Conservation (phyloP, 2,888 invertebrate species). For the Halocaridina rubra region DNA sequence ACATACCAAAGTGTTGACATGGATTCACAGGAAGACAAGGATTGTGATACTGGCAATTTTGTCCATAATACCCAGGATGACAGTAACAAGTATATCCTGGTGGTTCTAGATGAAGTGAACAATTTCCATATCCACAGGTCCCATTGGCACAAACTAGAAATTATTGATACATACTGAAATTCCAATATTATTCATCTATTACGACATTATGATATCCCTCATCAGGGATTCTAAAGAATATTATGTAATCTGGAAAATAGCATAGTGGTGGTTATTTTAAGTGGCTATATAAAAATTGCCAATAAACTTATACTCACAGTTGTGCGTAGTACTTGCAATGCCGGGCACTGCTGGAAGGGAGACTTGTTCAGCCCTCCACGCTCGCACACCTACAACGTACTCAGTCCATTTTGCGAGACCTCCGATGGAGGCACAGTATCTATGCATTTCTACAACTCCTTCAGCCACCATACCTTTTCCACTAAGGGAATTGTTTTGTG, state of each 20-base stretch:
- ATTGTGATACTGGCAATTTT: conserved; percentile 29
- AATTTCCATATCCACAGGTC: conserved; percentile 20
- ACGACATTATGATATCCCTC: too few species aligned
- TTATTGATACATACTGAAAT: too few species aligned
- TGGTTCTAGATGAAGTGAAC: conserved; percentile 3
- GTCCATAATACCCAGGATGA: conserved; percentile 16
- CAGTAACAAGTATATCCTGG: conserved; percentile 38
- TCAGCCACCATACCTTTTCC: background rate
- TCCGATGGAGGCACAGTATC: conserved; percentile 26
- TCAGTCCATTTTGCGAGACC: conserved; percentile 32
- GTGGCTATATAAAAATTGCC: background rate
- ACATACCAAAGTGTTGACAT: conserved; percentile 13
- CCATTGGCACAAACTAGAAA: conserved; percentile 35
- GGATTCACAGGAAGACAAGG: conserved; percentile 33
- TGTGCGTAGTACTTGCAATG: conserved; percentile 6
- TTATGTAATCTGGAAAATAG: background rate
- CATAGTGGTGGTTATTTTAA: background rate
- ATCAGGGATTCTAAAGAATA: too few species aligned
- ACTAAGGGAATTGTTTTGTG: background rate
- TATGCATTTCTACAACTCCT: background rate
- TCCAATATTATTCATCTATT: too few species aligned
- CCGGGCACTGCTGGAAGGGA: conserved; percentile 18
- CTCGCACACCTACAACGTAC: conserved; percentile 37
- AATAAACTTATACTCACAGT: conserved; percentile 30
- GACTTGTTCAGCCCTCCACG: conserved; percentile 22